Base-by-base conservation (phyloP, 2,888 invertebrate species). In the Apodemia duryi region DNA sequence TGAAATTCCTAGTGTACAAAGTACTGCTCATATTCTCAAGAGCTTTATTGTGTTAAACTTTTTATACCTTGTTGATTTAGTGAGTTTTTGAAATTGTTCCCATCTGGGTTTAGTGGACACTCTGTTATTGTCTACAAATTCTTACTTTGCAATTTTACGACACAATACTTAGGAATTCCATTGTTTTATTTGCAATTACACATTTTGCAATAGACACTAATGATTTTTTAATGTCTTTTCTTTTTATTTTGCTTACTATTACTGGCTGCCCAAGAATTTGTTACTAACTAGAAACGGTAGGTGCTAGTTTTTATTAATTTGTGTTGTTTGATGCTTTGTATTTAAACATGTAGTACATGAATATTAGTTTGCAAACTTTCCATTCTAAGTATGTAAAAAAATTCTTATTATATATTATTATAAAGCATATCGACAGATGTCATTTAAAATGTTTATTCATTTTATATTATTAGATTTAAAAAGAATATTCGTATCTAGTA, bases 231-330 rank as follows among this genome's bases (percentile, higher is more conserved):
- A 57, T 64, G 49, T 64, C 51, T 64, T 64, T 64, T 61, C 61
- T 61, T 64, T 64, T 64, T 64, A 64, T 64, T 64, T 64, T 64
- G 64, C 64, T 64, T 64, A 64, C 64, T 64, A 61, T 64, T 61
- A 64, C 64, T 64, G 64, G 64, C 64, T 51, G 61, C 64, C 64
- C 64, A 64, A 64, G 64, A 64, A 64, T 64, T 61, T 61, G 49
- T 61, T 64, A 64, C 64, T 64, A 64, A 64, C 64, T 64, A 64
- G 64, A 60, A 49, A 64, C 61, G 64, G 64, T 64, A 64, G 64
- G 64, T 64, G 64, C 64, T 64, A 64, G 64, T 64, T 61, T 38
- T 49, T n/a, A 46, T 38, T 29, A 61, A 49, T 38, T 64, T 13
- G 49, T 35, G 61, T 61, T 49, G 49, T 64, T 61, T 9, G 43